Evolutionary conservation across 2,113 vertebrate genomes (phyloP).

Genomic region (Equus przewalskii): DNA sequence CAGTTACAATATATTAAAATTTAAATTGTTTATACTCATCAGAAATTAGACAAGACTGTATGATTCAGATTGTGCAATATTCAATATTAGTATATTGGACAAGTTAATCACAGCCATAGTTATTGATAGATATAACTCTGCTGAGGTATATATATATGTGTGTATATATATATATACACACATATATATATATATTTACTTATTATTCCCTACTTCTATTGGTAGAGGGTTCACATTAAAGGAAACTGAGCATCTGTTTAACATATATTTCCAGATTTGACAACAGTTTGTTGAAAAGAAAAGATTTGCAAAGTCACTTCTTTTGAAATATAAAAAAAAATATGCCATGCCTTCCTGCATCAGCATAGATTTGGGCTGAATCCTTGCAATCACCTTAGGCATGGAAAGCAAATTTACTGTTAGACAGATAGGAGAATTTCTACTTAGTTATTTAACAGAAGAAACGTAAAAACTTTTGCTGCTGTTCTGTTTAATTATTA

Average conservation of each 20-base stretch:
- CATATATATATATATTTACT: neutral
- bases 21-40: constrained; percentile 37
- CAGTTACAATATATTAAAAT: constrained; percentile 22
- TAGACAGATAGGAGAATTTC: constrained; percentile 1
- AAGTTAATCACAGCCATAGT: neutral
- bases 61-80: neutral
- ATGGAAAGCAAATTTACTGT: neutral
- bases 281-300: neutral
- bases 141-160: neutral
- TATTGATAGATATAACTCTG: neutral
- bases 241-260: neutral
- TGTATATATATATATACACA: neutral
- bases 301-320: neutral
- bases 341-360: neutral
- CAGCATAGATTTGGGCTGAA: neutral
- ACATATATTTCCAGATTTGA: neutral
- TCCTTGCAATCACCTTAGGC: neutral
- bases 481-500: constrained; percentile 75
- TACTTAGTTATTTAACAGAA: constrained; percentile 66
- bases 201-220: neutral
- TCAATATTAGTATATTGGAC: constrained; percentile 3
- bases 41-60: neutral
- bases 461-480: constrained; percentile 8
- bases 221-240: neutral
- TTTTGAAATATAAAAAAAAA: neutral